Conservation (phyloP, 2,113 vertebrate genomes). For the Gasterosteus nipponicus region DNA sequence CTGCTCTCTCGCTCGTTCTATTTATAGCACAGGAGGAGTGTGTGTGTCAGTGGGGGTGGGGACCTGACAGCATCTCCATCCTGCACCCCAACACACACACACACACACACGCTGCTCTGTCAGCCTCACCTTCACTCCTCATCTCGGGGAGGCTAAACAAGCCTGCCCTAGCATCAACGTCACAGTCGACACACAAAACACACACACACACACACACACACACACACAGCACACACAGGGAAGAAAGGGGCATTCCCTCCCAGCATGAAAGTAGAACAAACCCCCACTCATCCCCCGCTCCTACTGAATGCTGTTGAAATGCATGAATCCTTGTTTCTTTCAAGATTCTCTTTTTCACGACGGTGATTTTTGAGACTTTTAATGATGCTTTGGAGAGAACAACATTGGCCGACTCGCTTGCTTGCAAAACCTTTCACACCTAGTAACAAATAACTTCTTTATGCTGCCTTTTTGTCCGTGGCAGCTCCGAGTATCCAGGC, state of each 20-base stretch:
- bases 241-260: conserved; percentile 70
- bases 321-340: conserved; percentile 41
- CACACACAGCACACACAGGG: conserved; percentile 30
- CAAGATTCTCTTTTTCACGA: conserved; percentile 25
- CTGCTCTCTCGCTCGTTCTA: conserved; percentile 79
- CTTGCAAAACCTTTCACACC: conserved; percentile 32
- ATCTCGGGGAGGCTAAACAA: conserved; percentile 72
- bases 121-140: conserved; percentile 79
- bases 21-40: conserved; percentile 77
- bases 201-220: conserved; percentile 42
- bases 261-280: conserved; percentile 40
- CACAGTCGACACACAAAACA: conserved; percentile 41
- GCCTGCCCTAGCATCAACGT: conserved; percentile 70
- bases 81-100: conserved; percentile 38
- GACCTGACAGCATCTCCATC: conserved; percentile 73
- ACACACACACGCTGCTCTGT: conserved; percentile 49
- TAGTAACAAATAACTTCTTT: not conserved
- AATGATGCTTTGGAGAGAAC: conserved; percentile 32
- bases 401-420: conserved; percentile 14
- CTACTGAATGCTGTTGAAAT: conserved; percentile 42
- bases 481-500: conserved; percentile 58
- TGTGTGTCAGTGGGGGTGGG: conserved; percentile 66
- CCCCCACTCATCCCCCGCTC: conserved; percentile 26
- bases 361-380: conserved; percentile 49
- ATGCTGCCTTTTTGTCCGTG: conserved; percentile 52